A percentile compares a stretch with the other conserved stretches of the same genome.
These are phyloP conservation scores for Gnathonemus echidnorhynchus DNA, from an alignment of 2,113 vertebrate species.

Conservation along the genomic window DNA sequence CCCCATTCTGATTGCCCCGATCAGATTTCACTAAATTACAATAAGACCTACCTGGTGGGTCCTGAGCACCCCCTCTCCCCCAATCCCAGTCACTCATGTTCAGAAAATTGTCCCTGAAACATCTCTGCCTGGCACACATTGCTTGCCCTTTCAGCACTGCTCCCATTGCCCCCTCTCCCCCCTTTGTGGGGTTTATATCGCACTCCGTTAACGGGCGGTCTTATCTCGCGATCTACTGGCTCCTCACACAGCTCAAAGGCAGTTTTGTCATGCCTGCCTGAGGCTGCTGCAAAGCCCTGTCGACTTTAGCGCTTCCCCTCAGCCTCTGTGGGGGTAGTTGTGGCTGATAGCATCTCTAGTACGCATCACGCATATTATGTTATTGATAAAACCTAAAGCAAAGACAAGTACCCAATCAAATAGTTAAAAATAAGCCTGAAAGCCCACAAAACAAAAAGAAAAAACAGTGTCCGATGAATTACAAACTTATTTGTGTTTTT, in stretches of 20 bases:
- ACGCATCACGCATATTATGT: not conserved
- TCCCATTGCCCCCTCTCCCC: not conserved
- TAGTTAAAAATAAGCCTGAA: not conserved
- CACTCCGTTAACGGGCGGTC: not conserved
- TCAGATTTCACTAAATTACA: slow-evolving; percentile 14
- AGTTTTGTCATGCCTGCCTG: not conserved
- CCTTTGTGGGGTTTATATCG: not conserved
- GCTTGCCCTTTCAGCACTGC: not conserved
- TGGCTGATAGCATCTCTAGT: too few species aligned
- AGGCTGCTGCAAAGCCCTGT: not conserved
- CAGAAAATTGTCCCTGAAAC: not conserved
- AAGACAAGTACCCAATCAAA: not conserved
- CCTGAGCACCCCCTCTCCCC: not conserved
- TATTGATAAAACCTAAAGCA: not conserved
- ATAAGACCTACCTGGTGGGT: slow-evolving; percentile 2
- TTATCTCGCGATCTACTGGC: not conserved
- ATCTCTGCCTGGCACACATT: not conserved
- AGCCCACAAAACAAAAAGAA: not conserved
- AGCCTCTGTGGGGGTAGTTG: not conserved
- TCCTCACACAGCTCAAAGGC: not conserved
- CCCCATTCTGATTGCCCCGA: not conserved
- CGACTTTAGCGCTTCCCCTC: not conserved
- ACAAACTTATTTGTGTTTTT: not conserved
- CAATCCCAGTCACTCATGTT: not conserved
- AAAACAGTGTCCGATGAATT: not conserved